Base-by-base conservation (phyloP, 2,888 invertebrate species). In the Drosophila infuscata region DNA sequence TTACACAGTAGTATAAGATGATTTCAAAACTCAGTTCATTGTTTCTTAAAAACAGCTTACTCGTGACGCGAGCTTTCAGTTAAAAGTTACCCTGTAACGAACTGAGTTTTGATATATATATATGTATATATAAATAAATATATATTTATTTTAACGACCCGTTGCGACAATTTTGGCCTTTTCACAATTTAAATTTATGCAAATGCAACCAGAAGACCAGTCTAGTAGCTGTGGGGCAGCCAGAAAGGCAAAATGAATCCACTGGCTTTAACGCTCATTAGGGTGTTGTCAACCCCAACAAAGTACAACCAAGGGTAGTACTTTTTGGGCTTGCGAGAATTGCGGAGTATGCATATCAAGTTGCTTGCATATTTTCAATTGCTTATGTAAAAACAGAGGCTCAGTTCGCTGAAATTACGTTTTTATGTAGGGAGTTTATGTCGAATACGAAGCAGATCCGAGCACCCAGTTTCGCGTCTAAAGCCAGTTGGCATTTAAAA, bases 251-350 rank as follows among this genome's bases (percentile, higher is more conserved):
- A 64, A 35, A 12, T 48, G 59, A 67, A 74, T 73, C 74, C 78
- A 69, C 59, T 48, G 68, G 76, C 85, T 89, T 84, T 82, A 89
- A 89, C 76, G 74, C 88, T 89, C 89, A 84, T 85, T 85, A 89
- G 84, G 59, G 41, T 57, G 62, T 41, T 38, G 33, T 41, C 58
- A 29, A 48, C 46, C 30, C 41, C 43, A 36, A 25, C 43, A 30
- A 38, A 52, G 36, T 49, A 53, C 38, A 52, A 51, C 46, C 60
- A 66, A 49, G 53, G 38, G 53, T 43, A 32, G 29, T 32, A 15
- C 25, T 9, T 66, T 15, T n/a, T 7, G 11, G 36, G 4, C 11
- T 32, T 30, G 35, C 8, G 12, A 35, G 52, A 17, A 5, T 32
- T 36, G 11, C 32, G 32, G 29, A 38, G 38, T 33, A 35, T 30